Evolutionary conservation across 2,797 vertebrate genomes (phyloP).

Genomic region (Cryptoprocta ferox): DNA sequence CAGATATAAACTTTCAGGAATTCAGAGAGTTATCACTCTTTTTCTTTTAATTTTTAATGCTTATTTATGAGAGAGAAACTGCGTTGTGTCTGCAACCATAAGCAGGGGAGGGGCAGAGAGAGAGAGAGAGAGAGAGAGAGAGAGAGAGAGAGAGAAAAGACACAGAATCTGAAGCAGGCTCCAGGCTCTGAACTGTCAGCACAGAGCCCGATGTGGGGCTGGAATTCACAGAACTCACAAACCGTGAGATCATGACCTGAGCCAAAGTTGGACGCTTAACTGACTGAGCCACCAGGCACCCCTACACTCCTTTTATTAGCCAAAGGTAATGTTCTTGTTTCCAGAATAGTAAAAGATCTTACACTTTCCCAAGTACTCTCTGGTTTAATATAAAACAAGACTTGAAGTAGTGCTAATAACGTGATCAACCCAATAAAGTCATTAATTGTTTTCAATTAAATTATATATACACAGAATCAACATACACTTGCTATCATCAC

Average conservation of each 20-base stretch:
- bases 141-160: too few relatives aligned
- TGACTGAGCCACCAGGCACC: too few relatives aligned
- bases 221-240: too few relatives aligned
- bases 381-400: neutral
- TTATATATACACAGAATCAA: neutral
- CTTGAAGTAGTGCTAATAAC: slow-evolving; percentile 8
- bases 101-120: too few relatives aligned
- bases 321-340: slow-evolving; percentile 27
- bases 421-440: neutral
- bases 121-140: too few relatives aligned
- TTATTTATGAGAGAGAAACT: too few relatives aligned
- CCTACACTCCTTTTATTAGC: neutral
- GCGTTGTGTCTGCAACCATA: too few relatives aligned
- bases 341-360: neutral
- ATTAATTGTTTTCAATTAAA: neutral
- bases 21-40: neutral
- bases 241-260: too few relatives aligned
- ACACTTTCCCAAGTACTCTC: neutral
- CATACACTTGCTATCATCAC: neutral
- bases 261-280: too few relatives aligned
- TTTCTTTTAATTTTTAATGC: neutral
- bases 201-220: too few relatives aligned
- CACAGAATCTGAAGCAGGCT: too few relatives aligned
- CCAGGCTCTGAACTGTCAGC: too few relatives aligned
- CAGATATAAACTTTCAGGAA: neutral